Base-by-base conservation (phyloP, 2,888 invertebrate species). In the Anthrax anthrax region DNA sequence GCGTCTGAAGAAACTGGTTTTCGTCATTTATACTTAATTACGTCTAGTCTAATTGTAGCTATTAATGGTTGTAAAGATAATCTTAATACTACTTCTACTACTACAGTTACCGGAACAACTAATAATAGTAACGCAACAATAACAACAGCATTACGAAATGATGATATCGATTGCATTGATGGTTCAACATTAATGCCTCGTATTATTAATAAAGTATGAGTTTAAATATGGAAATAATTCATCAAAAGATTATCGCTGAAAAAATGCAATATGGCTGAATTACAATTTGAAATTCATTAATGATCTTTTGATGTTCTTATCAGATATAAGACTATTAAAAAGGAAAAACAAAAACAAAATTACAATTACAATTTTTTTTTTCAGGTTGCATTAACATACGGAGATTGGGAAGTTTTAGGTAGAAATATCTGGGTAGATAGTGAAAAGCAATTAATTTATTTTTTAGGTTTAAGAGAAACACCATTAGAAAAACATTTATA, bases 401-500 rank as follows among this genome's bases (percentile, higher is more conserved):
- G 94, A 0, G 86, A 90, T n/a, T 95, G 94, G 94, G 92, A 91
- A 66, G 88, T 94, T 17, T 72, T 88, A 58, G 82, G 85, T 27
- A 76, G 81, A 50, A 81, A 81, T 67, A 73, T 95, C 45, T 94
- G 92, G 89, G 84, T 95, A 36, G 91, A 96, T 67, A 77, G 77
- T 51, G 63, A 72, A 4, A 74, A 81, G 51, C 77, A 81, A 49
- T 71, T 94, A 49, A 84, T 96, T 2, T 96, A 91, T 72, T 95
- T 96, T 70, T 78, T 88, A 59, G 95, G 87, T 5, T 72, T 91
- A 50, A 81, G 83, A 54, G 94, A 96, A 70, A 83, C 88, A 5
- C 91, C 94, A 0, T 68, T 96, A 50, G 95, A 96, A 69, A 84
- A 88, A 54, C 96, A 96, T 63, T 71, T 95, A 58, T 96, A 91